phyloP scores from a whole-genome alignment of 1,140 invertebrate genomes.

The Drosophila leontia region DNA sequence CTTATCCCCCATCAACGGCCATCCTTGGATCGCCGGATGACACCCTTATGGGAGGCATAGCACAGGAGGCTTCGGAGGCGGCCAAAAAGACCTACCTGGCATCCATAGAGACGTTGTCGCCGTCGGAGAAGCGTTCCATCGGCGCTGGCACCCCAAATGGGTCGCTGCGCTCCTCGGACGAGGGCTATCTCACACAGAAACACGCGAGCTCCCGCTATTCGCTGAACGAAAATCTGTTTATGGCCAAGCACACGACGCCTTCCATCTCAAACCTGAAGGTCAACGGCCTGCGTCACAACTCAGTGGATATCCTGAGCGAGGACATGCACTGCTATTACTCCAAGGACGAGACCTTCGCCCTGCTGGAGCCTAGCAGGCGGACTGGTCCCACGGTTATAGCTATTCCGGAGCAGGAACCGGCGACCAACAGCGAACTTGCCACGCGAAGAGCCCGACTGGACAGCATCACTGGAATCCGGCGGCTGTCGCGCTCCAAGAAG shows the following conservation, averaged over 20 bases:
- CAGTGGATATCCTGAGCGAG: constrained; percentile 75
- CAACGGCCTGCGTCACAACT: constrained; percentile 76
- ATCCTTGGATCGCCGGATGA: constrained; percentile 70
- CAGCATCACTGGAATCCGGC: constrained; percentile 76
- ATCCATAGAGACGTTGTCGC: constrained; percentile 79
- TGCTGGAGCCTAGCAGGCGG: constrained; percentile 57
- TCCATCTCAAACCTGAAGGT: constrained; percentile 63
- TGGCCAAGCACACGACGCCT: constrained; percentile 52
- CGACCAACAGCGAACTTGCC: constrained; percentile 47
- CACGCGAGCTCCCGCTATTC: constrained; percentile 74
- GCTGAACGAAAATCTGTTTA: constrained; percentile 77
- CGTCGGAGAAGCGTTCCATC: constrained; percentile 76
- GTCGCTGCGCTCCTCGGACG: constrained; percentile 66
- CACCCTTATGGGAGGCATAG: constrained; percentile 71
- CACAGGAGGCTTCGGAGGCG: constrained; percentile 37
- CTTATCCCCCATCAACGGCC: constrained; percentile 52
- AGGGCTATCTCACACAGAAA: constrained; percentile 71
- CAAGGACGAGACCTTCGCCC: constrained; percentile 65
- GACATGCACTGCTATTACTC: constrained; percentile 74
- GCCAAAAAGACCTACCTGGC: constrained; percentile 72
- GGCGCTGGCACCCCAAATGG: constrained; percentile 27
- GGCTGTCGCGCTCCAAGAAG: constrained; percentile 77
- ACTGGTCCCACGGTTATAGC: constrained; percentile 57
- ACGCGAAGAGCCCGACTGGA: constrained; percentile 65
- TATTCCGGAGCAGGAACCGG: constrained; percentile 61